These are phyloP conservation scores for Pachyrhynchus sulphureomaculatus DNA, from an alignment of 1,140 invertebrate genomes.

Conservation along the genomic window DNA sequence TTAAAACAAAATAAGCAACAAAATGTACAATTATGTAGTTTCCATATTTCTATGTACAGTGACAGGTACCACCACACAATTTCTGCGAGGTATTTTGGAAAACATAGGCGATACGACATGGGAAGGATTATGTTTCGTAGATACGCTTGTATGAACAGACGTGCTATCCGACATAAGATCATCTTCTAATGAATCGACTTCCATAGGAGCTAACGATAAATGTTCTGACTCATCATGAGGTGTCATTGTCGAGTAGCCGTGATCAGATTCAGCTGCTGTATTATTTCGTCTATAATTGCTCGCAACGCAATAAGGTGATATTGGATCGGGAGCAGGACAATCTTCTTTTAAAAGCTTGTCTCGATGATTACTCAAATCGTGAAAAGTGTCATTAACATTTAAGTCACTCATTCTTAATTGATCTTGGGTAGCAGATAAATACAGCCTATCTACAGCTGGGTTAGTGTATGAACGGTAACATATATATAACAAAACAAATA, in stretches of 20 bases:
- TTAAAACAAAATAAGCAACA: neutral
- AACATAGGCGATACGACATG: conserved; percentile 48
- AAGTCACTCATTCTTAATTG: conserved; percentile 51
- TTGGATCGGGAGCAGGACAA: conserved; percentile 57
- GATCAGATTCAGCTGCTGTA: conserved; percentile 83
- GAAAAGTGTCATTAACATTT: conserved; percentile 54
- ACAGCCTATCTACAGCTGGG: conserved; percentile 54
- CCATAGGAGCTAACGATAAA: conserved; percentile 69
- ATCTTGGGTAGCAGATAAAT: conserved; percentile 55
- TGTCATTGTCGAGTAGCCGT: conserved; percentile 94
- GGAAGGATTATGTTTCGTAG: conserved; percentile 49
- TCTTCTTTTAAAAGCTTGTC: conserved; percentile 61
- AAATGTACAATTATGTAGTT: conserved; percentile 51
- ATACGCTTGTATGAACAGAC: conserved; percentile 62
- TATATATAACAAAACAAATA: conserved; percentile 64
- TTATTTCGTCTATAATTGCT: conserved; percentile 78
- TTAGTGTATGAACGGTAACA: conserved; percentile 65
- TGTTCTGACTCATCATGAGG: conserved; percentile 82
- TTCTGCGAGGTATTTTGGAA: conserved; percentile 57
- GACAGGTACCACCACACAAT: conserved; percentile 81
- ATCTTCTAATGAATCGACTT: conserved; percentile 61
- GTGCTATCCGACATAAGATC: conserved; percentile 60
- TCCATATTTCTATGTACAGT: conserved; percentile 85
- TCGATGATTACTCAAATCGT: conserved; percentile 58
- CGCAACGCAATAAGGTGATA: conserved; percentile 86